These are phyloP conservation scores for Paramuricea clavata DNA, from an alignment of 92 coral and sea anemone genomes.

Conservation along the genomic window DNA sequence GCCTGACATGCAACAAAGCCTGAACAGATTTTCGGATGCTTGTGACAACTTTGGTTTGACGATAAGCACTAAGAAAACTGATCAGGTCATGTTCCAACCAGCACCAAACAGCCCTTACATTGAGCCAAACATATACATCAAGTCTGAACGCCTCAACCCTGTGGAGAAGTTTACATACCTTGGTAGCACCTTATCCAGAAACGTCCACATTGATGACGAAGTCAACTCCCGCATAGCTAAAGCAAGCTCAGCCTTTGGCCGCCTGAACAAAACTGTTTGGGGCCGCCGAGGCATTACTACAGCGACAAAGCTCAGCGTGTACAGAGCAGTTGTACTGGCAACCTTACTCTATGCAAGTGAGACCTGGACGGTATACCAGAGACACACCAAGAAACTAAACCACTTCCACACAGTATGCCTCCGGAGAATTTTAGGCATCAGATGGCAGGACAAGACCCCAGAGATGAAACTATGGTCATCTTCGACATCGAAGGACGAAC, in stretches of 20 bases:
- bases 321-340: background rate
- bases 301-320: constrained; percentile 38
- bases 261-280: background rate
- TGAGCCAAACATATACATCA: constrained; percentile 23
- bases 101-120: constrained; percentile 32
- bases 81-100: constrained; percentile 47
- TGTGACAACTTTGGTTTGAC: constrained; percentile 32
- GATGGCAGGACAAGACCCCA: background rate
- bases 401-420: background rate
- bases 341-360: constrained; percentile 35
- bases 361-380: constrained; percentile 44
- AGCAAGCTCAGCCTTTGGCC: constrained; percentile 42
- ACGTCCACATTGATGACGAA: constrained; percentile 52
- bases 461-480: no score
- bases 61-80: constrained; percentile 48
- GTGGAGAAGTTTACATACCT: constrained; percentile 47
- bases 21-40: constrained; percentile 18
- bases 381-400: background rate
- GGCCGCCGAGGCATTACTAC: constrained; percentile 3
- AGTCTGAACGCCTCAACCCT: constrained; percentile 1
- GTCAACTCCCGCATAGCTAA: constrained; percentile 35
- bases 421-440: background rate
- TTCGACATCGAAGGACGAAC: no score
- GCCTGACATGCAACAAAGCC: constrained; percentile 43
- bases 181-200: constrained; percentile 38